Base-by-base conservation (phyloP, 64 coral and sea anemone species). In the Astreopora myriophthalma region DNA sequence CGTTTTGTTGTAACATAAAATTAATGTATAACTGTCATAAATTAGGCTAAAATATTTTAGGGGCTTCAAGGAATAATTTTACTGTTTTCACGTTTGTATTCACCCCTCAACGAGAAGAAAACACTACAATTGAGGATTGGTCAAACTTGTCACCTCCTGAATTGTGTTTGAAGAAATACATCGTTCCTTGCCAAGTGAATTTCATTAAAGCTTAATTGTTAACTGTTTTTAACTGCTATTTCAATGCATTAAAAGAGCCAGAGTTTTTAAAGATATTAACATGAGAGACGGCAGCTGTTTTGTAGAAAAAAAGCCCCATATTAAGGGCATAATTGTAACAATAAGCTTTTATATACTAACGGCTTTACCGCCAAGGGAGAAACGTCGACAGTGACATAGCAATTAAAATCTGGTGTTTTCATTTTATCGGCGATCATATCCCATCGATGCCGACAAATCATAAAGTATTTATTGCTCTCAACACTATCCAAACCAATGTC, bases 401-500 rank as follows among this genome's bases (percentile, higher is more conserved):
- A 65, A 83, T 37, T 36, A 57, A 83, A 80, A 83, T 83, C 79
- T 57, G 55, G 48, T 83, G 79, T 64, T 64, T 83, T 35, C 58
- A 33, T 38, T 61, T 25, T 83, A 36, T 10, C 61, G 33, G 57
- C 79, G 52, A 63, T 83, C 29, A 83, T 57, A 60, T 83, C 79
- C 29, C 22, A 40, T 57, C 32, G 58, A 64, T 73, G 31, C 70
- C 70, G 70, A 34, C 70, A 73, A 16, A 22, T 66, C 23, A 78
- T 83, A 25, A 83, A 83, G 65, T 65, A 83, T 83, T 83, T 83
- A 83, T 83, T 39, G 79, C 58, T 64, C 22, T 64, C 48, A 64
- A 64, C 57, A 64, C 55, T 65, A 83, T 83, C 55, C 52, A 83
- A 83, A 83, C 33, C 79, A 83, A 65, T 37, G 57, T 83, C 24